Percentiles rank a stretch among this genome's conserved stretches.
phyloP scores from a whole-genome alignment of 1,140 invertebrate genomes.

The Caligus rogercresseyi region DNA sequence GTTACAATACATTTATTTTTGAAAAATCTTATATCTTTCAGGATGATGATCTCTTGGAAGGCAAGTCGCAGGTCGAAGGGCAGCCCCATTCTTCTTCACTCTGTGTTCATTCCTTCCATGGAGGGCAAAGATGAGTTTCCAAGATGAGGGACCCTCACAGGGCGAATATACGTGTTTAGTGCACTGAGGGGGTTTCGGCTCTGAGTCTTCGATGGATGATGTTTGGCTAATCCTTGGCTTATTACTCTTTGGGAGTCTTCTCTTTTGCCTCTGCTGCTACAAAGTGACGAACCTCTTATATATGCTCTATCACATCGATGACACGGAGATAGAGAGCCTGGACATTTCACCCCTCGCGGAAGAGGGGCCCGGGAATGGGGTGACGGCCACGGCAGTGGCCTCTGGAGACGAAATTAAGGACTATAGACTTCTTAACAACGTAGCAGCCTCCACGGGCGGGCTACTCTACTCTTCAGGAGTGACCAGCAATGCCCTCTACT shows the following conservation, averaged over 20 bases:
- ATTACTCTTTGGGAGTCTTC: slow-evolving; percentile 5
- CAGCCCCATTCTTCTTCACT: no score
- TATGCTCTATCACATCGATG: slow-evolving; percentile 16
- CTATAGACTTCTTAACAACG: background rate
- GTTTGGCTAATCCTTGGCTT: slow-evolving; percentile 12
- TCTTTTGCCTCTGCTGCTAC: slow-evolving; percentile 18
- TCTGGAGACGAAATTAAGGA: background rate
- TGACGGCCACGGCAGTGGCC: background rate
- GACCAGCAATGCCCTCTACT: background rate
- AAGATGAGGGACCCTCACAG: no score
- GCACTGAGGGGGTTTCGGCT: background rate
- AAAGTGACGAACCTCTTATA: slow-evolving; percentile 13
- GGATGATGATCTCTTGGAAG: no score
- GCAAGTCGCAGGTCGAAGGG: no score
- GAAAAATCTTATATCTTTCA: no score
- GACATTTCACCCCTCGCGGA: background rate
- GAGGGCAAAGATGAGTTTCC: no score
- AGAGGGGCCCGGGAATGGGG: background rate
- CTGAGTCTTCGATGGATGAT: slow-evolving; percentile 16
- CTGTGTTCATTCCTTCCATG: no score
- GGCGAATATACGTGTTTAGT: no score
- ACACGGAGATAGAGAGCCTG: slow-evolving; percentile 6
- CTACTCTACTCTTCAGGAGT: no score
- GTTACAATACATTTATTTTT: no score
- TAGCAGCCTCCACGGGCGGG: background rate